Conservation (phyloP, 2,113 vertebrate genomes). For the Anguilla japonica region DNA sequence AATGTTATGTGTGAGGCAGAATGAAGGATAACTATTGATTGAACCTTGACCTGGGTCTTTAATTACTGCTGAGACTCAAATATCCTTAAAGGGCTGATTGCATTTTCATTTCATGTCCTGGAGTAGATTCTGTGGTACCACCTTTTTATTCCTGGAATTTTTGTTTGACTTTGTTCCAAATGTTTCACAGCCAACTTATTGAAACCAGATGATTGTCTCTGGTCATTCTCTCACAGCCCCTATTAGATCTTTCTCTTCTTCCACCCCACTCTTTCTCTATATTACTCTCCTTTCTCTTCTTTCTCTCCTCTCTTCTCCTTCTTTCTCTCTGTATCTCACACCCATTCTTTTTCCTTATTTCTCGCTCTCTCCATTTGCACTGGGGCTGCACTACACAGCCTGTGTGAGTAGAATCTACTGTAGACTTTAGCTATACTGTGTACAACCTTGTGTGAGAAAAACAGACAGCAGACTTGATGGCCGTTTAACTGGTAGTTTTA, state of each 20-base stretch:
- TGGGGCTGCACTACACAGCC: conserved; percentile 34
- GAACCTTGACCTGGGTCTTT: conserved; percentile 30
- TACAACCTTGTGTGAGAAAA: conserved; percentile 37
- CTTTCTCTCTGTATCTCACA: neutral
- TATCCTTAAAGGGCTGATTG: conserved; percentile 29
- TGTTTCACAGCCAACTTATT: conserved; percentile 50
- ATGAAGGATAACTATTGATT: neutral
- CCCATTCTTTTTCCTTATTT: neutral
- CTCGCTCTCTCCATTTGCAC: conserved; percentile 21
- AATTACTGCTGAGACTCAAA: conserved; percentile 58
- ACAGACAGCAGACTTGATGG: conserved; percentile 24
- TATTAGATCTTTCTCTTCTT: neutral
- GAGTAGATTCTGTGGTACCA: neutral
- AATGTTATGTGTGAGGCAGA: neutral
- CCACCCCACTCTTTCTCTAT: conserved; percentile 19
- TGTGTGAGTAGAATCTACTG: conserved; percentile 54
- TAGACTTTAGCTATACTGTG: conserved; percentile 26
- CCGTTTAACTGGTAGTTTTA: conserved; percentile 34
- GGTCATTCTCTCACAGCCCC: neutral
- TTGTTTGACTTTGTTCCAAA: conserved; percentile 47
- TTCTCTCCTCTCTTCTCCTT: conserved; percentile 5
- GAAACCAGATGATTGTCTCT: conserved; percentile 57
- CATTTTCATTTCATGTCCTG: conserved; percentile 44
- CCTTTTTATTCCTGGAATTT: conserved; percentile 42
- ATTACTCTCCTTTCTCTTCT: neutral